Percentiles rank a stretch among this genome's conserved stretches.
Conservation (phyloP, 2,888 invertebrate species). For the Atherix ibis region DNA sequence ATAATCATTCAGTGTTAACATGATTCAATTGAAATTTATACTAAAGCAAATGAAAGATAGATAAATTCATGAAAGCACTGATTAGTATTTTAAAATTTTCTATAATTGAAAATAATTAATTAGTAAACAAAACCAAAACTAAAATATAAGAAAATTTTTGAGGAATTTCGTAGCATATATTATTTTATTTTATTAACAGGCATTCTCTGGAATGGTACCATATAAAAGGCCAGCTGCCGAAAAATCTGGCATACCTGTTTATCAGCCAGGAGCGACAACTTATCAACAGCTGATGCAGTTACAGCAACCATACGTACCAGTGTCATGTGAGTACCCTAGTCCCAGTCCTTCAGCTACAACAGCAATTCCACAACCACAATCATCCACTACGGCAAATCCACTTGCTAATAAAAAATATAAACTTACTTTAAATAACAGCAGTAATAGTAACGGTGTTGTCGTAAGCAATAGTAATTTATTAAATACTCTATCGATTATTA, state of each 20-base stretch:
- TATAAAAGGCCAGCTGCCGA: constrained; percentile 93
- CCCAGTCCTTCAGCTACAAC: constrained; percentile 23
- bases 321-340: constrained; percentile 86
- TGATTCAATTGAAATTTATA: too few relatives aligned
- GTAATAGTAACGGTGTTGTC: constrained; percentile 17
- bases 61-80: too few relatives aligned
- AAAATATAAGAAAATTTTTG: not conserved
- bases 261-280: constrained; percentile 80
- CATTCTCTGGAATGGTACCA: constrained; percentile 89
- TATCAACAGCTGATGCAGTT: constrained; percentile 93
- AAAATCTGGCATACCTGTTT: constrained; percentile 91
- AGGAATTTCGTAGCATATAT: too few relatives aligned
- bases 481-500: constrained; percentile 10
- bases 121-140: not conserved
- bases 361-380: constrained; percentile 18
- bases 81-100: too few relatives aligned
- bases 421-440: constrained; percentile 11
- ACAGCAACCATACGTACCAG: constrained; percentile 90
- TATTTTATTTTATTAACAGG: constrained; percentile 35
- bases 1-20: too few relatives aligned
- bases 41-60: too few relatives aligned
- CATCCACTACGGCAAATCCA: constrained; percentile 30
- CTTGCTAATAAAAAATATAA: constrained; percentile 16
- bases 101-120: too few relatives aligned
- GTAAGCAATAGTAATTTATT: constrained; percentile 14